A percentile compares a stretch with the other conserved stretches of the same genome.
These are phyloP conservation scores for Falco peregrinus DNA, from an alignment of 2,797 vertebrate species.

Conservation along the genomic window DNA sequence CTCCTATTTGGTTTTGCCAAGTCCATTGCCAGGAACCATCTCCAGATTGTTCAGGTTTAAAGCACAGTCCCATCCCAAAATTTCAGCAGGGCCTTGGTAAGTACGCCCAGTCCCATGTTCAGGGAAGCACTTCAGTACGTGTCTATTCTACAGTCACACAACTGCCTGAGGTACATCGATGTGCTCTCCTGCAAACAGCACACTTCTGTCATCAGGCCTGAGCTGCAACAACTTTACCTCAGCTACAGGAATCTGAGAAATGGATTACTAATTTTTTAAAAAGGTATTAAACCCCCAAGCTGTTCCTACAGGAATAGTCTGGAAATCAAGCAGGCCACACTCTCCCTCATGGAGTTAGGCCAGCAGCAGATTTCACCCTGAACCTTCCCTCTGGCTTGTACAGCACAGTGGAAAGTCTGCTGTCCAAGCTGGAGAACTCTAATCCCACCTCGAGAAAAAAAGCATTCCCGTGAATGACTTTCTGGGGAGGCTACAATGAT, in stretches of 20 bases:
- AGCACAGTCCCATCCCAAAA: neutral
- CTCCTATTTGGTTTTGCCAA: neutral
- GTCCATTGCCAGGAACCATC: neutral
- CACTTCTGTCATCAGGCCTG: neutral
- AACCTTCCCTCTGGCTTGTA: neutral
- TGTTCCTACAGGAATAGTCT: neutral
- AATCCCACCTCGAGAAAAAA: neutral
- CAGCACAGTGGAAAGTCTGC: neutral
- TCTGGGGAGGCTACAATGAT: neutral
- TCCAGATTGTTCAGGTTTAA: neutral
- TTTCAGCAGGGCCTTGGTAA: fast-evolving
- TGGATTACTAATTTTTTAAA: neutral
- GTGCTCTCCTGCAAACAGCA: neutral
- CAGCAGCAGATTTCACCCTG: neutral
- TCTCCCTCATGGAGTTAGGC: neutral
- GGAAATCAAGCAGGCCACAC: neutral
- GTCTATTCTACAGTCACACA: neutral
- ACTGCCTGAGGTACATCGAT: neutral
- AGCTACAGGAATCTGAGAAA: neutral
- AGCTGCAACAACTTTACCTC: neutral
- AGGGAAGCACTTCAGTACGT: fast-evolving
- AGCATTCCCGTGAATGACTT: neutral
- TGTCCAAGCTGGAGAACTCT: neutral
- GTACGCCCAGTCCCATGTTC: neutral
- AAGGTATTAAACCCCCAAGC: neutral